Evolutionary conservation across 2,113 vertebrate genomes (phyloP).

Genomic region (Condylura cristata): DNA sequence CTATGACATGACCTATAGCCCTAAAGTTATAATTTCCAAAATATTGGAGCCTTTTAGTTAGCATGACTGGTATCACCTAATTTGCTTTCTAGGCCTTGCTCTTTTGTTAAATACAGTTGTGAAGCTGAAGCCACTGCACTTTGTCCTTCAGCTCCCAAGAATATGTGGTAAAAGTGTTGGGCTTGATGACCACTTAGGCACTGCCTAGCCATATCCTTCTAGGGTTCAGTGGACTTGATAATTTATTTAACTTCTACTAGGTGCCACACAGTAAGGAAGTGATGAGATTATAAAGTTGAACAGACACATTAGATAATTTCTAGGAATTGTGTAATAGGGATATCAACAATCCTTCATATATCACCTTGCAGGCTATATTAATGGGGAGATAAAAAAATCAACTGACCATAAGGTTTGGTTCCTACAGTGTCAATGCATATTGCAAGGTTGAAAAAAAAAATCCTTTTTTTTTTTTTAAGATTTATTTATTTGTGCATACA

Average conservation of each 20-base stretch:
- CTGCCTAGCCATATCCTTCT: not conserved
- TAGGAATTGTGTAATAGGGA: not conserved
- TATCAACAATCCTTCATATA: not conserved
- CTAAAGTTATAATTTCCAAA: conserved; percentile 4
- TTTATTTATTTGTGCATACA: too few relatives aligned
- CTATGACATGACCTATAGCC: not conserved
- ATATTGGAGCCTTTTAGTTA: not conserved
- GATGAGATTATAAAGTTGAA: conserved; percentile 7
- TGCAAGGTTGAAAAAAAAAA: not conserved
- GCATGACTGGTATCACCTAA: not conserved
- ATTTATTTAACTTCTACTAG: conserved; percentile 6
- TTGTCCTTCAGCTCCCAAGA: not conserved
- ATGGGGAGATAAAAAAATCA: not conserved
- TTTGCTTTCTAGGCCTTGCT: not conserved
- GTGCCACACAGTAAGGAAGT: not conserved
- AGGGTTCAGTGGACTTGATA: not conserved
- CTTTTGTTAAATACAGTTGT: not conserved
- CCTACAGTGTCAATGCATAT: not conserved
- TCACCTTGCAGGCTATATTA: not conserved
- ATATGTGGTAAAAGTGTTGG: not conserved
- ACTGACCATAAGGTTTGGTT: not conserved
- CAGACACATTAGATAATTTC: not conserved
- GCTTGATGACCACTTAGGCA: not conserved
- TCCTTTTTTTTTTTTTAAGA: too few relatives aligned
- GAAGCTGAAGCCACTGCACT: not conserved